Conservation (phyloP, 2,888 invertebrate genomes). For the Pterostichus madidus region DNA sequence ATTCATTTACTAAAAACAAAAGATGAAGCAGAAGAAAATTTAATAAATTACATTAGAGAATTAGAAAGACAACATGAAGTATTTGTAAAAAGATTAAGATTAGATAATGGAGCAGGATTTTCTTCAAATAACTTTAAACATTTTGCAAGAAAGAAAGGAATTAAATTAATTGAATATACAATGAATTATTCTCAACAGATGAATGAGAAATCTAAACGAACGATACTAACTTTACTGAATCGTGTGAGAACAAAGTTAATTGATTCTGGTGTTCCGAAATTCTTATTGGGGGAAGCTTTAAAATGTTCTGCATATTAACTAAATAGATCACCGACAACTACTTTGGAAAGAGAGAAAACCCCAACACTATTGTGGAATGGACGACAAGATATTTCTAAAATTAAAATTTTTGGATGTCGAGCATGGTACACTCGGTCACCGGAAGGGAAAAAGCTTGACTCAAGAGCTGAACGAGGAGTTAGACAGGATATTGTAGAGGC, state of each 20-base stretch:
- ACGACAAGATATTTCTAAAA: constrained; percentile 47
- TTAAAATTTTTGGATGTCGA: constrained; percentile 60
- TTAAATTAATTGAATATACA: constrained; percentile 67
- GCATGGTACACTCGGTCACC: constrained; percentile 38
- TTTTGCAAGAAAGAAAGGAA: constrained; percentile 68
- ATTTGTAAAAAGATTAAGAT: neutral
- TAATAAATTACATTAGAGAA: constrained; percentile 63
- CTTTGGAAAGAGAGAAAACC: constrained; percentile 23
- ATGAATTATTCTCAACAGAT: constrained; percentile 69
- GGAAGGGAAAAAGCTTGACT: constrained; percentile 10
- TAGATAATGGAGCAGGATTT: constrained; percentile 29
- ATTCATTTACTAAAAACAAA: constrained; percentile 61
- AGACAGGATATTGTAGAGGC: constrained; percentile 19
- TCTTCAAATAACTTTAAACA: constrained; percentile 33
- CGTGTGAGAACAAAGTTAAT: constrained; percentile 35
- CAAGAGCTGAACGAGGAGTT: neutral
- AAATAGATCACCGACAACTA: constrained; percentile 61
- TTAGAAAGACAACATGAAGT: constrained; percentile 2
- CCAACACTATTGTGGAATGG: constrained; percentile 56
- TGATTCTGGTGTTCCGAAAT: constrained; percentile 27
- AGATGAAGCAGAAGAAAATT: constrained; percentile 63
- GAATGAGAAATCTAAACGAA: constrained; percentile 69
- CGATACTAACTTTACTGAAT: constrained; percentile 69
- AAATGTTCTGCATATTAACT: constrained; percentile 51
- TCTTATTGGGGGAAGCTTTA: constrained; percentile 57